A percentile compares a stretch with the other conserved stretches of the same genome.
Evolutionary conservation across 2,797 vertebrate genomes (phyloP).

Genomic region (Bradypus variegatus): DNA sequence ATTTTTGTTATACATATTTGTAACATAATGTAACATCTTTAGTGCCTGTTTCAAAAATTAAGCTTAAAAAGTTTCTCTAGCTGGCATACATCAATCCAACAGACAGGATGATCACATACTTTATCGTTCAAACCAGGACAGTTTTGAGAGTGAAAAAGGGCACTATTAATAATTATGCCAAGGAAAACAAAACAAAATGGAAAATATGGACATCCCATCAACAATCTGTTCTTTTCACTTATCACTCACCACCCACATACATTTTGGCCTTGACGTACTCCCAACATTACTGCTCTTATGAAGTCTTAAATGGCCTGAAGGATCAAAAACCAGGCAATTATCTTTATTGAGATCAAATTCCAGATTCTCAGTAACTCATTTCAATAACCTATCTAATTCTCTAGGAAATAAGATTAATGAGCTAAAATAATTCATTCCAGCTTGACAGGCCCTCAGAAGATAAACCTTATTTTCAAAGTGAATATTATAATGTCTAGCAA

Average conservation of each 20-base stretch:
- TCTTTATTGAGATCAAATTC: conserved; percentile 37
- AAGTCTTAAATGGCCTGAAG: conserved; percentile 36
- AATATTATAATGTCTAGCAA: conserved; percentile 33
- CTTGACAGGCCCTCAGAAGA: conserved; percentile 26
- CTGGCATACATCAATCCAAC: conserved; percentile 23
- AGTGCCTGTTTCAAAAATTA: conserved; percentile 28
- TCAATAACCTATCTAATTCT: conserved; percentile 44
- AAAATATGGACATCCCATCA: not conserved
- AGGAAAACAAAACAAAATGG: conserved; percentile 18
- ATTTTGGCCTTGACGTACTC: conserved; percentile 34
- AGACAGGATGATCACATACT: not conserved
- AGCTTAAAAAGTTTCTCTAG: not conserved
- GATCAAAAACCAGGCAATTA: not conserved
- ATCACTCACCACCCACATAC: conserved; percentile 21
- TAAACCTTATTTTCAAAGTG: conserved; percentile 33
- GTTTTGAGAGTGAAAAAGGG: conserved; percentile 4
- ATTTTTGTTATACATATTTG: conserved; percentile 1
- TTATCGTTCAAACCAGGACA: conserved; percentile 23
- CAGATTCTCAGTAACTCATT: conserved; percentile 22
- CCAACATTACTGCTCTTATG: conserved; percentile 6
- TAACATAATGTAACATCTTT: not conserved
- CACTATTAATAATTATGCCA: conserved; percentile 39
- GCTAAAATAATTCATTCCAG: conserved; percentile 47
- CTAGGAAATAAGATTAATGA: conserved; percentile 44
- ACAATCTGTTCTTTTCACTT: conserved; percentile 27